Conservation (phyloP, 2,797 vertebrate species). For the Sardinella longiceps region DNA sequence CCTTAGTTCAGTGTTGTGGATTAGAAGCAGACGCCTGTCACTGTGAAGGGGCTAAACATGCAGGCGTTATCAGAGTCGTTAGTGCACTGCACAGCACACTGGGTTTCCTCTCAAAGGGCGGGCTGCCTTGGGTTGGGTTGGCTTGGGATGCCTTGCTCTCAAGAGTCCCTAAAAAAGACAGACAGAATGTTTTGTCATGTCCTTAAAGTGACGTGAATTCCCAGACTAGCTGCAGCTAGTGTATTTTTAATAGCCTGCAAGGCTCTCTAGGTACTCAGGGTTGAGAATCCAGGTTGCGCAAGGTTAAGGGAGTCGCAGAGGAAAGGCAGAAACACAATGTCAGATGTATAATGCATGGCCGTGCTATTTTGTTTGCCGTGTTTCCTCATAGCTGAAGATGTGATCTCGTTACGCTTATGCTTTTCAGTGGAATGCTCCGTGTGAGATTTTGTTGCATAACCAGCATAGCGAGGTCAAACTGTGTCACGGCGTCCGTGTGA, state of each 20-base stretch:
- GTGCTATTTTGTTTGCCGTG: background rate
- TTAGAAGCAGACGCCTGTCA: background rate
- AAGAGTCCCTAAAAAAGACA: background rate
- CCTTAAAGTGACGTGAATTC: background rate
- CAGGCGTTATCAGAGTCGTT: slow-evolving; percentile 3
- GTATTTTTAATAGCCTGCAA: background rate
- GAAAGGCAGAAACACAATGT: background rate
- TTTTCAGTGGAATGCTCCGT: background rate
- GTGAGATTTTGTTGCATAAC: slow-evolving; percentile 11
- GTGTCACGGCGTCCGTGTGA: background rate
- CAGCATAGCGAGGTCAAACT: background rate
- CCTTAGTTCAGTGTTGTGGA: background rate
- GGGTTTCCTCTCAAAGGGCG: background rate
- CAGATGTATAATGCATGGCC: background rate
- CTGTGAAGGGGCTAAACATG: background rate
- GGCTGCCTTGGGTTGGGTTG: background rate
- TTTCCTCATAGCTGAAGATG: slow-evolving; percentile 8
- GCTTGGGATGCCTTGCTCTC: background rate
- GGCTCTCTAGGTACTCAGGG: background rate
- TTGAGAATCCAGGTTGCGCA: background rate
- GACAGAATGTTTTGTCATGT: background rate
- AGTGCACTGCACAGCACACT: background rate
- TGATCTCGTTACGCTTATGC: background rate
- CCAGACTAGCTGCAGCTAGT: background rate
- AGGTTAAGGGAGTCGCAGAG: background rate